Evolutionary conservation across 2,888 invertebrate genomes (phyloP).

Genomic region (Erebia ligea): DNA sequence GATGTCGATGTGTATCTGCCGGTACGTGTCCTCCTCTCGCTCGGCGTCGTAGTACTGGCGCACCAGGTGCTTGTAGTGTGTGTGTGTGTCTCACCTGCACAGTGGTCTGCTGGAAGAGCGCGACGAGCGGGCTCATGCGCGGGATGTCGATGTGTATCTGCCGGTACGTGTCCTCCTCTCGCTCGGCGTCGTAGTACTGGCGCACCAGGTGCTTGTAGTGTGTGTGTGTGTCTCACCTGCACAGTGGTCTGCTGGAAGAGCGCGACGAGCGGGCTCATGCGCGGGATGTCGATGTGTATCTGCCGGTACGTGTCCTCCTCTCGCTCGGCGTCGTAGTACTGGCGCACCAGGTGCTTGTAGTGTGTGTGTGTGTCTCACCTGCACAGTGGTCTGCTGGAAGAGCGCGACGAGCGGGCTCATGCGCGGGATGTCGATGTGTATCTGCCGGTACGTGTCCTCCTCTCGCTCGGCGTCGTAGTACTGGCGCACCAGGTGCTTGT

Average conservation of each 20-base stretch:
- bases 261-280: background rate
- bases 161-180: background rate
- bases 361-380: background rate
- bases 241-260: background rate
- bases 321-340: no score
- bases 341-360: no score
- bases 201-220: no score
- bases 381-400: background rate
- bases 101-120: background rate
- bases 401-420: background rate
- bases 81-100: background rate
- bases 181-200: no score
- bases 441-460: background rate
- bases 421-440: background rate
- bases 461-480: no score
- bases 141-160: background rate
- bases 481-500: no score
- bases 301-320: background rate
- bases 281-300: background rate
- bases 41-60: no score
- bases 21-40: conserved; percentile 1
- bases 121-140: background rate
- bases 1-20: background rate
- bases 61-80: no score
- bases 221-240: background rate